A percentile compares a stretch with the other conserved stretches of the same genome.
Conservation (phyloP, 2,113 vertebrate species). For the Prunella himalayana region DNA sequence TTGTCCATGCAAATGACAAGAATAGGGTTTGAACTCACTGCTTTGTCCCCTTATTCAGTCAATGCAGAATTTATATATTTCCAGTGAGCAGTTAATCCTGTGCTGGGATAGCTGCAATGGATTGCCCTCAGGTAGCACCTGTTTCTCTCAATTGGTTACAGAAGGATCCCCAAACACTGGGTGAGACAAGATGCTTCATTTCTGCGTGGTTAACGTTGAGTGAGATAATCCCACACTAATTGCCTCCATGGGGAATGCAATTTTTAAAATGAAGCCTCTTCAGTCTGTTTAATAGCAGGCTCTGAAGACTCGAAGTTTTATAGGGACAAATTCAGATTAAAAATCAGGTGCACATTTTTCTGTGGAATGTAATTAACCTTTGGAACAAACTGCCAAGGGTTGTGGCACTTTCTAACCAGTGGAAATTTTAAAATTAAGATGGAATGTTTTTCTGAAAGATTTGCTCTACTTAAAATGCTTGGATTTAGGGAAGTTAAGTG, state of each 20-base stretch:
- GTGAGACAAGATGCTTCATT: conserved; percentile 12
- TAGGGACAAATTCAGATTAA: conserved; percentile 21
- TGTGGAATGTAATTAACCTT: conserved; percentile 2
- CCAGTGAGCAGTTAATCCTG: neutral
- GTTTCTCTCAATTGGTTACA: neutral
- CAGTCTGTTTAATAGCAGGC: neutral
- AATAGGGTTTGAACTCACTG: neutral
- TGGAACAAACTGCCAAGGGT: conserved; percentile 21
- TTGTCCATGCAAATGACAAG: neutral
- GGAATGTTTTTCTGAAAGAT: conserved; percentile 22
- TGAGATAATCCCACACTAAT: conserved; percentile 50
- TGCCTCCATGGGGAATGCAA: conserved; percentile 40
- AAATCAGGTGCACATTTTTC: conserved; percentile 30
- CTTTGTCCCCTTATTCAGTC: neutral
- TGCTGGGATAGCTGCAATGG: neutral
- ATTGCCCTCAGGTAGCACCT: neutral
- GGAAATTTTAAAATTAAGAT: conserved; percentile 42
- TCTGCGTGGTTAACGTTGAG: neutral
- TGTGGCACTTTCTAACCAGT: conserved; percentile 21
- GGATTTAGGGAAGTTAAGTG: neutral
- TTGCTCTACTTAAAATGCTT: neutral
- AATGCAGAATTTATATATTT: neutral
- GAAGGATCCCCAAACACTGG: neutral
- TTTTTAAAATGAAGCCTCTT: conserved; percentile 28
- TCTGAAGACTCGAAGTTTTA: conserved; percentile 21